Evolutionary conservation across 2,113 vertebrate species (phyloP).

Genomic region (Corythoichthys haematopterus): DNA sequence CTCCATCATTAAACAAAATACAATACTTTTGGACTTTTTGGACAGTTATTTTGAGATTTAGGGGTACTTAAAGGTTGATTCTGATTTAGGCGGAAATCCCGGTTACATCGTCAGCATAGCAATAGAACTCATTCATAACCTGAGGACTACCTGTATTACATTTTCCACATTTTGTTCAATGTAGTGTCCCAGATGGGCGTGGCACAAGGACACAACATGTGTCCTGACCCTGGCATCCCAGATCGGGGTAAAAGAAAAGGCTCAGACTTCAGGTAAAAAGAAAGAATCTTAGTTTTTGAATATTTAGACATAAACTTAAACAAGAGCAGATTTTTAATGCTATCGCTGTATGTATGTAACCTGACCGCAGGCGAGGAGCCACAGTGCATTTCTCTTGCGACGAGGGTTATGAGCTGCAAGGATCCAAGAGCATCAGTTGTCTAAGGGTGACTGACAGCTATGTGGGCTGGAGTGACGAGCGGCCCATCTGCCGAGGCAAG

Average conservation of each 20-base stretch:
- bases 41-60: too few relatives aligned
- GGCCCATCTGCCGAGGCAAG: conserved; percentile 94
- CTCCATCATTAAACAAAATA: too few relatives aligned
- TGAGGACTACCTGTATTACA: too few relatives aligned
- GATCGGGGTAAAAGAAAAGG: conserved; percentile 98
- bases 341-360: conserved; percentile 13
- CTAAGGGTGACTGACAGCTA: conserved; percentile 94
- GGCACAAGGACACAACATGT: conserved; percentile 98
- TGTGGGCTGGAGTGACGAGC: conserved; percentile 95
- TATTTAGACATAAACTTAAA: background rate
- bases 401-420: conserved; percentile 95
- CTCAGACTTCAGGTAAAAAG: conserved; percentile 90
- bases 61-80: too few relatives aligned
- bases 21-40: too few relatives aligned
- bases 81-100: too few relatives aligned
- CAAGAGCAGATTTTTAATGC: background rate
- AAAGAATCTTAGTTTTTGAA: background rate
- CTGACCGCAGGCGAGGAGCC: conserved; percentile 81
- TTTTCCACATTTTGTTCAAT: background rate
- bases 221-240: conserved; percentile 95
- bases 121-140: too few relatives aligned
- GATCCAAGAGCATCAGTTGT: conserved; percentile 96
- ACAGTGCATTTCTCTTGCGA: conserved; percentile 96
- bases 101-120: too few relatives aligned
- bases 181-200: conserved; percentile 98